These are phyloP conservation scores for Akabosia matsudoensis DNA, from an alignment of 1,140 invertebrate species.

Conservation along the genomic window DNA sequence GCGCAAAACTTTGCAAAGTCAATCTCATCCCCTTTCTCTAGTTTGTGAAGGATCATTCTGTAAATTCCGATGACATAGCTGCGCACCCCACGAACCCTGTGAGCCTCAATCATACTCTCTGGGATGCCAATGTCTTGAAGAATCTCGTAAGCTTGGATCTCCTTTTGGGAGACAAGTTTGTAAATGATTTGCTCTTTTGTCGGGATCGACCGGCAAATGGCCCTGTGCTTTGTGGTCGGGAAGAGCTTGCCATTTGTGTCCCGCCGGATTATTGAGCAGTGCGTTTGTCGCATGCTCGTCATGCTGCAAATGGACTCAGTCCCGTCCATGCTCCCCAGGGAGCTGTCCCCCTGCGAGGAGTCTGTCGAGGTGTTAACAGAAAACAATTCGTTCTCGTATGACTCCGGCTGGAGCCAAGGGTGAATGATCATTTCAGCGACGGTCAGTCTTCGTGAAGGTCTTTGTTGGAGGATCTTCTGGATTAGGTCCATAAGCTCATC, in stretches of 20 bases:
- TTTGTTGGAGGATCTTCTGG: conserved; percentile 55
- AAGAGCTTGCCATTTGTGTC: conserved; percentile 12
- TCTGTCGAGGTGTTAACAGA: conserved; percentile 15
- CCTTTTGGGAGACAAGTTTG: conserved; percentile 48
- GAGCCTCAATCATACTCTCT: conserved; percentile 54
- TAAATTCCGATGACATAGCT: conserved; percentile 59
- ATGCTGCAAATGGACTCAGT: not conserved
- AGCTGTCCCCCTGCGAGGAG: not conserved
- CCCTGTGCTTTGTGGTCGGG: not conserved
- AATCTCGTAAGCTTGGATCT: conserved; percentile 52
- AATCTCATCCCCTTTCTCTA: conserved; percentile 43
- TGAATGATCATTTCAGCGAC: conserved; percentile 55
- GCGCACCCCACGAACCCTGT: conserved; percentile 52
- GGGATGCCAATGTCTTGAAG: conserved; percentile 58
- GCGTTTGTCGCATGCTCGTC: not conserved
- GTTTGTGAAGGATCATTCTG: conserved; percentile 58
- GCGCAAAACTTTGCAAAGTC: not conserved
- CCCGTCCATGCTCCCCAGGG: no score
- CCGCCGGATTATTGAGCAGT: not conserved
- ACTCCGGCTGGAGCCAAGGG: conserved; percentile 55
- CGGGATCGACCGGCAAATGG: conserved; percentile 30
- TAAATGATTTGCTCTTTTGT: conserved; percentile 25
- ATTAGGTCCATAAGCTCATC: conserved; percentile 51
- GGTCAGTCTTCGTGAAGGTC: conserved; percentile 55
- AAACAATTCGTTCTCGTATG: conserved; percentile 49